A percentile compares a stretch with the other conserved stretches of the same genome.
phyloP scores from a whole-genome alignment of 1,140 invertebrate species.

The Caenorhabditis inopinata region DNA sequence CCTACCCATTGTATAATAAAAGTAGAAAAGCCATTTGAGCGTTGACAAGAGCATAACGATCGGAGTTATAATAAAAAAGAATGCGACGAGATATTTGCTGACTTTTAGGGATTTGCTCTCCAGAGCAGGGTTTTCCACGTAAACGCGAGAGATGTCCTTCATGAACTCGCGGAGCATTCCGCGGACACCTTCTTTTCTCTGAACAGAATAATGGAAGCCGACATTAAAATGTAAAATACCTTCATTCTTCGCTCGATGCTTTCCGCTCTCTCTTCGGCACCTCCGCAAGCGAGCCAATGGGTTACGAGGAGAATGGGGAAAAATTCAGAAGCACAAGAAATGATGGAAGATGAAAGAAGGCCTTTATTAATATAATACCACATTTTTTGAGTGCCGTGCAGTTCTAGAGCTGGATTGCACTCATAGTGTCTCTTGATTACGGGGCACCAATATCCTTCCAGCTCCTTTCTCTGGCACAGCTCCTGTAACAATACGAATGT shows the following conservation, averaged over 20 bases:
- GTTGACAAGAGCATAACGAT: constrained; percentile 15
- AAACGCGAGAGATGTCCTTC: constrained; percentile 62
- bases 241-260: constrained; percentile 56
- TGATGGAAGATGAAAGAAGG: constrained; percentile 59
- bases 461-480: constrained; percentile 63
- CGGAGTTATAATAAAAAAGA: constrained; percentile 32
- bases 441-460: constrained; percentile 65
- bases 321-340: constrained; percentile 66
- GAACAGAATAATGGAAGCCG: not conserved
- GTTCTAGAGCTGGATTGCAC: constrained; percentile 56
- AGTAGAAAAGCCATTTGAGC: constrained; percentile 59
- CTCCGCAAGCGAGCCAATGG: constrained; percentile 65
- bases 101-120: constrained; percentile 39
- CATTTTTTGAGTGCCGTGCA: constrained; percentile 64
- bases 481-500: too few species aligned
- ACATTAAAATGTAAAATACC: constrained; percentile 20
- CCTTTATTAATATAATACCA: constrained; percentile 66
- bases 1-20: constrained; percentile 61
- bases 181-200: constrained; percentile 62
- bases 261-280: constrained; percentile 64
- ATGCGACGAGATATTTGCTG: constrained; percentile 37
- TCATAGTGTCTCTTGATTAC: constrained; percentile 58
- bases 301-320: constrained; percentile 65
- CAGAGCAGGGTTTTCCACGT: constrained; percentile 42
- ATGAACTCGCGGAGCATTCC: constrained; percentile 60